Evolutionary conservation across 2,888 invertebrate genomes (phyloP).

Genomic region (Drosophila aldrichi): DNA sequence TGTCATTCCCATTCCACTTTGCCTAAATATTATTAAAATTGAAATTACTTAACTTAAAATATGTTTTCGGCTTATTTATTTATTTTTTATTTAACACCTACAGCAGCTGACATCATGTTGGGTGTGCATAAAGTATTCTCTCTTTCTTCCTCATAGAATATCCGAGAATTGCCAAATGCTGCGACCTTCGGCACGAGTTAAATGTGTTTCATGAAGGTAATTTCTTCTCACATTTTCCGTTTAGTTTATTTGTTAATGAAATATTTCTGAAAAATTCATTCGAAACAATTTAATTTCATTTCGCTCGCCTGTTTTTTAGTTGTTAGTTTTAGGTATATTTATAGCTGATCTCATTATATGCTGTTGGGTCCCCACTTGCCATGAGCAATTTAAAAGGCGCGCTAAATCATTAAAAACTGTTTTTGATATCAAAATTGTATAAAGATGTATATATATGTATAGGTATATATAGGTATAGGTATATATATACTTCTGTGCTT

Average conservation of each 20-base stretch:
- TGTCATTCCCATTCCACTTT: not conserved
- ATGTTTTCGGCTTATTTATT: conserved; percentile 6
- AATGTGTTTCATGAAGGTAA: conserved; percentile 36
- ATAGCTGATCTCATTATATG: conserved; percentile 47
- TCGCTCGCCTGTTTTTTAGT: conserved; percentile 29
- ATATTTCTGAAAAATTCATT: conserved; percentile 35
- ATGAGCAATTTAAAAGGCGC: conserved; percentile 50
- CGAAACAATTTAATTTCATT: conserved; percentile 3
- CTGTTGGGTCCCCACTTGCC: conserved; percentile 25
- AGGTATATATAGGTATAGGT: not conserved
- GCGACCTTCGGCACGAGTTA: conserved; percentile 31
- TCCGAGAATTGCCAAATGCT: not conserved
- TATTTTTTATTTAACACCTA: conserved; percentile 35
- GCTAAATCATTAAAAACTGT: conserved; percentile 49
- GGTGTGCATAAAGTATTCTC: conserved; percentile 1
- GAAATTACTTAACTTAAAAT: conserved; percentile 31
- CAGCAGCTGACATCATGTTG: conserved; percentile 32
- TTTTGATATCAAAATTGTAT: conserved; percentile 45
- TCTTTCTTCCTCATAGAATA: conserved; percentile 1
- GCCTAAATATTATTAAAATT: conserved; percentile 17
- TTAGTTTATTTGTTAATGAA: conserved; percentile 60
- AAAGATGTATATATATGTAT: not conserved
- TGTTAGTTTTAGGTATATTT: conserved; percentile 57
- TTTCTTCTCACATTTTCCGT: conserved; percentile 35
- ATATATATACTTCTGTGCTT: conserved; percentile 5